Evolutionary conservation across 2,797 vertebrate genomes (phyloP).

Genomic region (Lateolabrax maculatus): DNA sequence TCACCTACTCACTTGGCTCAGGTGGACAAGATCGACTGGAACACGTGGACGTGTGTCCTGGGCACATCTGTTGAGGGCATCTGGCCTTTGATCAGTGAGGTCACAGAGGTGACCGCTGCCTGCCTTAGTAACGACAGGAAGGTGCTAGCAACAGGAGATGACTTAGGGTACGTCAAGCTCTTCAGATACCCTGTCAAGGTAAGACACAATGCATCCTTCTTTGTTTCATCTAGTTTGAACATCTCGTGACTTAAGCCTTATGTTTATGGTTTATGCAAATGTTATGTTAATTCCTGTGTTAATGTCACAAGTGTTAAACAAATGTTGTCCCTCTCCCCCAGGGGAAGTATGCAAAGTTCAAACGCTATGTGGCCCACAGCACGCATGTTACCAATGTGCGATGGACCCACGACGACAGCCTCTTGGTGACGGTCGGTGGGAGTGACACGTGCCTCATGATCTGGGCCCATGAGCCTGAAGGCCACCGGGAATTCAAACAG

Average conservation of each 20-base stretch:
- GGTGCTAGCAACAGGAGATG: constrained; percentile 96
- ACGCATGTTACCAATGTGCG: constrained; percentile 97
- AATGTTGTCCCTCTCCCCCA: constrained; percentile 71
- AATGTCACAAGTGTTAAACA: constrained; percentile 56
- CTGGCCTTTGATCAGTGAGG: constrained; percentile 96
- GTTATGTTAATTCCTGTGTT: constrained; percentile 57
- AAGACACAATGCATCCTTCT: constrained; percentile 55
- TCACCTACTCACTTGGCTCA: constrained; percentile 66
- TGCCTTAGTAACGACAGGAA: constrained; percentile 93
- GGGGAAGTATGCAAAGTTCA: constrained; percentile 98
- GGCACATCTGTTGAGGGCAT: constrained; percentile 95
- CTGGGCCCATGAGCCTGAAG: constrained; percentile 93
- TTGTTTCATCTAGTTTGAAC: neutral
- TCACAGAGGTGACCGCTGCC: constrained; percentile 93
- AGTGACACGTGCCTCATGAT: constrained; percentile 97
- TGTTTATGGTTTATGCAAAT: constrained; percentile 51
- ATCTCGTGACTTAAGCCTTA: neutral
- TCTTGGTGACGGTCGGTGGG: constrained; percentile 94
- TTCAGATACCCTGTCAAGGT: constrained; percentile 97
- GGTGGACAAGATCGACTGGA: constrained; percentile 98
- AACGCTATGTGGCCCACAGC: constrained; percentile 97
- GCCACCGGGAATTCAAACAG: constrained; percentile 89
- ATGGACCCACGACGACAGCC: constrained; percentile 94
- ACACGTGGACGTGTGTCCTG: constrained; percentile 96
- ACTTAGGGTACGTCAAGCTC: constrained; percentile 98